A percentile compares a stretch with the other conserved stretches of the same genome.
Evolutionary conservation across 1,140 invertebrate species (phyloP).

Genomic region (Tetramorium alpestre): DNA sequence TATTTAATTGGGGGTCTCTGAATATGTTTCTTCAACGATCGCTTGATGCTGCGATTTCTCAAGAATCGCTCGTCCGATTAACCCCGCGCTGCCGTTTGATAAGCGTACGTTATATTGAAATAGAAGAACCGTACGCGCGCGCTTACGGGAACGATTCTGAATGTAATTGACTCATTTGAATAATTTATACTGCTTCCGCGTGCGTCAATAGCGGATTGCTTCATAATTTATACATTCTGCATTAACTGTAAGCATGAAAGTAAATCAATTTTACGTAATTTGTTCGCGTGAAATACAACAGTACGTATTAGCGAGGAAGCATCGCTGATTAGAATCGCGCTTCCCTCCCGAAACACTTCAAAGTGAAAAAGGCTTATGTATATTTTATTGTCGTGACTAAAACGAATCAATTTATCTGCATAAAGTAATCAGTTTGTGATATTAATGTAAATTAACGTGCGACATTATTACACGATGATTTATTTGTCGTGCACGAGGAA

Average conservation of each 20-base stretch:
- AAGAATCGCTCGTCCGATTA: neutral
- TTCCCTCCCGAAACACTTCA: neutral
- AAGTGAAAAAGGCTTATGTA: neutral
- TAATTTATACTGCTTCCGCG: constrained; percentile 43
- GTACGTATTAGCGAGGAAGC: neutral
- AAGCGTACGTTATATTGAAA: constrained; percentile 9
- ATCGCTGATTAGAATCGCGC: constrained; percentile 13
- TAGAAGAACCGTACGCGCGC: neutral
- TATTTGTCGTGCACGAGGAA: neutral
- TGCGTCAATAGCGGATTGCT: constrained; percentile 29
- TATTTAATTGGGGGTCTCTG: neutral
- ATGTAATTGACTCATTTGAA: constrained; percentile 53
- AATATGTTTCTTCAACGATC: neutral
- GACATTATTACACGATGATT: neutral
- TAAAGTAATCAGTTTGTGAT: neutral
- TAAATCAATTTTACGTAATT: constrained; percentile 60
- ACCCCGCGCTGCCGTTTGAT: neutral
- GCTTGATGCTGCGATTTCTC: neutral
- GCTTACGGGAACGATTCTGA: constrained; percentile 39
- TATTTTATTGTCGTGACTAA: neutral
- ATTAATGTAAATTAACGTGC: neutral
- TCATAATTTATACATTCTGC: constrained; percentile 43
- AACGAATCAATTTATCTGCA: neutral
- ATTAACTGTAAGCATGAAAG: constrained; percentile 51
- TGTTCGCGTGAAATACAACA: constrained; percentile 15